Evolutionary conservation across 2,113 vertebrate genomes (phyloP), one percentile per base, ranked within the genome.

Genomic region (Cygnus buccinator): DNA sequence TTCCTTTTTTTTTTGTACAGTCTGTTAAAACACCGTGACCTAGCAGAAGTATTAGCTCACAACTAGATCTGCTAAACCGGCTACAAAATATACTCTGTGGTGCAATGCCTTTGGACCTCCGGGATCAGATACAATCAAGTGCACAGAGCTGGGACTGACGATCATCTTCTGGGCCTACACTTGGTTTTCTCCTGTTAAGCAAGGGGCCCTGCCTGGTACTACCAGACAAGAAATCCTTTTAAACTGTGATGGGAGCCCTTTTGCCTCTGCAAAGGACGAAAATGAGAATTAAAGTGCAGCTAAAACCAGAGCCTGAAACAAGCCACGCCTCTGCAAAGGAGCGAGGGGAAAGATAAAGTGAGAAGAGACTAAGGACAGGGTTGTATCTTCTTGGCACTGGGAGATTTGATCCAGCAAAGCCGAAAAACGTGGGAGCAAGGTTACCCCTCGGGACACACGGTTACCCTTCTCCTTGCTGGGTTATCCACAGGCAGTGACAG

Each of bases 351-450:
- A 73, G 33, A 80, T 35, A 35, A 67, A 74, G 13, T 1, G 2
- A 50, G 61, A 59, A 55, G 61, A 82, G 21, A 62, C 12, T 41
- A 87, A 68, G 62, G 54, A 39, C 33, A 37, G 70, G 9, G 13
- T 90, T 22, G 13, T 23, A 25, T 16, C 18, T 54, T 29, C 33
- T 28, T 13, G 57, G 39, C 43, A 74, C 55, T 33, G 4, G 29
- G 31, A 37, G 35, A 58, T 61, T 26, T 89, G 11, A 50, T 76
- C 52, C 72, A 9, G 35, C 31, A 70, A 52, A 2, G 11, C 9
- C 50, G 44, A 61, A 54, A 85, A 70, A 50, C 0, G 0, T 3
- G 13, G 61, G 19, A 1, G 1, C 12, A 25, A 13, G 6, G 14
- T 31, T 8, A 90, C 41, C 37, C 46, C 31, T 9, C 14, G 16